Percentiles rank a stretch among this genome's conserved stretches.
phyloP scores from a whole-genome alignment of 2,888 invertebrate species.

The Limenitis camilla region DNA sequence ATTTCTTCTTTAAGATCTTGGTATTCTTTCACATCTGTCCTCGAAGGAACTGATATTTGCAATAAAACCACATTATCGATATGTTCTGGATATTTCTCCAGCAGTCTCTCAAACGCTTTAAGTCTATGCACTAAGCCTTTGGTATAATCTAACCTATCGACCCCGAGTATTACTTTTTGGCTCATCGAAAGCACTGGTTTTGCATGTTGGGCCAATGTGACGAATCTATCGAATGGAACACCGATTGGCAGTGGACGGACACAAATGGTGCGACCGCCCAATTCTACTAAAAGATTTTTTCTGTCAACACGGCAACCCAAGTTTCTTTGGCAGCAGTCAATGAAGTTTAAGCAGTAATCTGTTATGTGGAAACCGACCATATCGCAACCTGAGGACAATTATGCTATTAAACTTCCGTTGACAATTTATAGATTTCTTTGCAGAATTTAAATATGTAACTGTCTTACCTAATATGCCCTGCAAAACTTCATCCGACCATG shows the following conservation, averaged over 20 bases:
- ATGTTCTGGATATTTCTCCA: slow-evolving; percentile 90
- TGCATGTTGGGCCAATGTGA: slow-evolving; percentile 82
- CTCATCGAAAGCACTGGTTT: slow-evolving; percentile 80
- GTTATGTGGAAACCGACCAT: slow-evolving; percentile 95
- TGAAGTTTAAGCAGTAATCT: slow-evolving; percentile 92
- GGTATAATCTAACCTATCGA: slow-evolving; percentile 92
- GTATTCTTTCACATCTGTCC: slow-evolving; percentile 92
- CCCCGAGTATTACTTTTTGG: slow-evolving; percentile 89
- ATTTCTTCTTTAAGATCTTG: slow-evolving; percentile 92
- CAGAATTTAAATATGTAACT: background rate
- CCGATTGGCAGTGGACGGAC: slow-evolving; percentile 91
- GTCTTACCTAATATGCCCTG: slow-evolving; percentile 88
- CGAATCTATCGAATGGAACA: slow-evolving; percentile 90
- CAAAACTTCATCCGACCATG: slow-evolving; percentile 94
- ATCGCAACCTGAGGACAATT: slow-evolving; percentile 79
- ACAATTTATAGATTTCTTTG: background rate
- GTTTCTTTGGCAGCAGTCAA: slow-evolving; percentile 91
- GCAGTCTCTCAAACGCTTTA: slow-evolving; percentile 85
- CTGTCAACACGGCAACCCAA: slow-evolving; percentile 91
- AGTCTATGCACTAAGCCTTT: slow-evolving; percentile 89
- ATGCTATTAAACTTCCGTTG: background rate
- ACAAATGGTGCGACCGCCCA: slow-evolving; percentile 88
- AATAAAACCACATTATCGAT: slow-evolving; percentile 86
- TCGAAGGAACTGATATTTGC: slow-evolving; percentile 91
- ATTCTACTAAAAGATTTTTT: slow-evolving; percentile 89